These are phyloP conservation scores for Intellagama lesueurii DNA, from an alignment of 2,797 vertebrate species.

Conservation along the genomic window DNA sequence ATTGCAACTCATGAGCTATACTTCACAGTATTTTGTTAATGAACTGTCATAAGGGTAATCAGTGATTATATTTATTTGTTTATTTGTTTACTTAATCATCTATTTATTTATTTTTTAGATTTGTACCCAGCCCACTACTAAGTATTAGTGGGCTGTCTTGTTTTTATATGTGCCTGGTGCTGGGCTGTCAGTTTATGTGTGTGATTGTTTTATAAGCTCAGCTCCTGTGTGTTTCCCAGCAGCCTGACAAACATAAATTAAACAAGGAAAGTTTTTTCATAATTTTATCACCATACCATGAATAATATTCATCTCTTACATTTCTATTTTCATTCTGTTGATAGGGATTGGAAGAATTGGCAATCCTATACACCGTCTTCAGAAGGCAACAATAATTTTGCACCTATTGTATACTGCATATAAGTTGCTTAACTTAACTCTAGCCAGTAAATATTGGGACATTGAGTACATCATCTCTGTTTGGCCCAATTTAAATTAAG, in stretches of 20 bases:
- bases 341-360: background rate
- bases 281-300: background rate
- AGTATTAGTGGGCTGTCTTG: background rate
- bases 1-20: background rate
- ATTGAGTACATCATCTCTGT: background rate
- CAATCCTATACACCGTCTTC: background rate
- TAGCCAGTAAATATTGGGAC: background rate
- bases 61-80: background rate
- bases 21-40: background rate
- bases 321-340: background rate
- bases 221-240: background rate
- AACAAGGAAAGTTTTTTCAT: background rate
- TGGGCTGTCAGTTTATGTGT: background rate
- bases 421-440: slow-evolving; percentile 4
- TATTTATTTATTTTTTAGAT: background rate
- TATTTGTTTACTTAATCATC: too few relatives aligned
- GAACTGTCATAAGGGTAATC: background rate
- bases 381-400: background rate
- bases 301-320: background rate
- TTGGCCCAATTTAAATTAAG: background rate
- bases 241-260: background rate
- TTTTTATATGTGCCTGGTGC: background rate
- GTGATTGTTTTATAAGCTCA: background rate
- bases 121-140: background rate
- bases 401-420: background rate